phyloP scores from a whole-genome alignment of 2,888 invertebrate genomes.

The Chrysomela aeneicollis region DNA sequence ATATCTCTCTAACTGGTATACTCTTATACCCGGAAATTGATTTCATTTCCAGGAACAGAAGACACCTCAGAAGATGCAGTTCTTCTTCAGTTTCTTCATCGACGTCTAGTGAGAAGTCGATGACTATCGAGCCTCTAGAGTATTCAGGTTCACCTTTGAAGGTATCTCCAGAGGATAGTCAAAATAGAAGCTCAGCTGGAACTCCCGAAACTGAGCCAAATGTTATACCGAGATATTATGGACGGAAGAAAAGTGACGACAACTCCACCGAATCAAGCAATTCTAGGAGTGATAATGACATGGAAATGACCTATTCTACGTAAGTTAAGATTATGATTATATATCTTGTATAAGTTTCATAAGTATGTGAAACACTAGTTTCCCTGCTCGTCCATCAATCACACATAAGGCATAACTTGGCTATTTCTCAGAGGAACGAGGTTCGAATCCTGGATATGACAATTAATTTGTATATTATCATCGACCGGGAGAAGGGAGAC shows the following conservation, averaged over 20 bases:
- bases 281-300: slow-evolving; percentile 48
- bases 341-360: too few species aligned
- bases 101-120: slow-evolving; percentile 9
- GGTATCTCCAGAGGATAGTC: slow-evolving; percentile 20
- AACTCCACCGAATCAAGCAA: slow-evolving; percentile 62
- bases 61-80: slow-evolving; percentile 4
- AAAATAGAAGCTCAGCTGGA: slow-evolving; percentile 6
- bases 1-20: too few species aligned
- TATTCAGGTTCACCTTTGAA: slow-evolving; percentile 7
- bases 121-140: neutral
- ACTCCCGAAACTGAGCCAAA: slow-evolving; percentile 51
- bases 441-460: too few species aligned
- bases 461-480: too few species aligned
- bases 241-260: slow-evolving; percentile 65
- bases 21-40: too few species aligned
- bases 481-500: too few species aligned
- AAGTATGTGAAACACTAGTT: too few species aligned
- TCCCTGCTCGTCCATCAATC: too few species aligned
- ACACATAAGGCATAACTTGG: too few species aligned
- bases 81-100: slow-evolving; percentile 28
- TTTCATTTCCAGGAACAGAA: neutral
- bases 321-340: too few species aligned
- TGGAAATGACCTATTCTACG: slow-evolving; percentile 41
- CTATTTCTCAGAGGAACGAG: too few species aligned
- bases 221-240: slow-evolving; percentile 66